A percentile compares a stretch with the other conserved stretches of the same genome.
Evolutionary conservation across 1,140 invertebrate genomes (phyloP).

Genomic region (Hydropsyche tenuis): DNA sequence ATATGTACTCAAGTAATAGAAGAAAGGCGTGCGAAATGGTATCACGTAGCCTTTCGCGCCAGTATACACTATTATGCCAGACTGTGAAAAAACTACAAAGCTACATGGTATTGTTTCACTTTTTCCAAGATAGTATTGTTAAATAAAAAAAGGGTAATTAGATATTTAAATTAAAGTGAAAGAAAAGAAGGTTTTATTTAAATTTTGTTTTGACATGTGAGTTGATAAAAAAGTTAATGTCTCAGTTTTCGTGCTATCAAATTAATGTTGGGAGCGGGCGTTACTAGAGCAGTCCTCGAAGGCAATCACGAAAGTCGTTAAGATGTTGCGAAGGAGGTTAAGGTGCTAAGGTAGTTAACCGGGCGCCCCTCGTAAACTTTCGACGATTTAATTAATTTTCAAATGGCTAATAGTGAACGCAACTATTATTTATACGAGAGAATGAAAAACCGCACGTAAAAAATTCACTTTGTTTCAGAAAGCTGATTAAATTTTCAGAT

Average conservation of each 20-base stretch:
- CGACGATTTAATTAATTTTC: conserved; percentile 14
- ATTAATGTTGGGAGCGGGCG: neutral
- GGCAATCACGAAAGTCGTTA: conserved; percentile 27
- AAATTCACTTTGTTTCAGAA: no score
- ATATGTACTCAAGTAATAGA: conserved; percentile 20
- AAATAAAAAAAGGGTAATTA: neutral
- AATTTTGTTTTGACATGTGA: no score
- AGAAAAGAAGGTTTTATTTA: no score
- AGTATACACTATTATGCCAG: neutral
- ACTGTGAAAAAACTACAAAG: conserved; percentile 1
- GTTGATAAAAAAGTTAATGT: no score
- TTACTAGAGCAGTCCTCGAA: conserved; percentile 15
- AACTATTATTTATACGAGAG: no score
- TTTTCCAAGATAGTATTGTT: neutral
- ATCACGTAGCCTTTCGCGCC: conserved; percentile 3
- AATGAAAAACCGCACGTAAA: no score
- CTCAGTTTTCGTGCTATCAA: neutral
- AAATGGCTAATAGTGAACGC: conserved; percentile 6
- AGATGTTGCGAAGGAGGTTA: neutral
- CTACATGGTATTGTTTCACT: neutral
- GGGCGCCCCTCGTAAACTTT: conserved; percentile 10
- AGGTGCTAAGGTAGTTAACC: neutral
- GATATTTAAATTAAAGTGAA: no score
- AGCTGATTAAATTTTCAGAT: no score
- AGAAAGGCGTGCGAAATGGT: neutral